Conservation (phyloP, 2,797 vertebrate species). For the Brotula barbata region DNA sequence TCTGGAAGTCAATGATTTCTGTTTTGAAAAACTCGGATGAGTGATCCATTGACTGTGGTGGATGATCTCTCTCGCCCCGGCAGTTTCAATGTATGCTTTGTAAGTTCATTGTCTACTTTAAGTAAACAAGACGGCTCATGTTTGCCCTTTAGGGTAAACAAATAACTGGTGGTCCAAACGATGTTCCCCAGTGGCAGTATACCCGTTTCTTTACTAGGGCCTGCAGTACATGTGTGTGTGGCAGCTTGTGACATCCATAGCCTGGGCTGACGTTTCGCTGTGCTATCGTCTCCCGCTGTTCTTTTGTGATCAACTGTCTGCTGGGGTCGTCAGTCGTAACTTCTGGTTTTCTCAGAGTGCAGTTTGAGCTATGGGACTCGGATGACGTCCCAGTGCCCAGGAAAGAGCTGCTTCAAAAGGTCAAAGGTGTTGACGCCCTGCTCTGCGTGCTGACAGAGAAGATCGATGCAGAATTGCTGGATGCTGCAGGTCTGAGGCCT, state of each 20-base stretch:
- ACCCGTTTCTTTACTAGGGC: slow-evolving; percentile 11
- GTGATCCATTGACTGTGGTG: not conserved
- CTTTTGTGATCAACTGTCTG: not conserved
- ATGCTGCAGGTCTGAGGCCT: slow-evolving; percentile 76
- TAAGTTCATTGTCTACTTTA: slow-evolving; percentile 62
- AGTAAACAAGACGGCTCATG: slow-evolving; percentile 48
- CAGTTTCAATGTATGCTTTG: slow-evolving; percentile 24
- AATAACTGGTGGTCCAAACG: slow-evolving; percentile 41
- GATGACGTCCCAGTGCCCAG: slow-evolving; percentile 76
- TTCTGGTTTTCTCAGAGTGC: slow-evolving; percentile 69
- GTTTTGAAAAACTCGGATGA: not conserved
- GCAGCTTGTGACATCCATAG: not conserved
- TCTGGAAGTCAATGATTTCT: not conserved
- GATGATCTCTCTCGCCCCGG: not conserved
- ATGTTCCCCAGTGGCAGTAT: slow-evolving; percentile 7
- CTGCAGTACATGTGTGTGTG: not conserved
- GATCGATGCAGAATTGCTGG: slow-evolving; percentile 77
- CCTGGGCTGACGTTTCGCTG: not conserved
- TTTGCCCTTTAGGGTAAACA: slow-evolving; percentile 36
- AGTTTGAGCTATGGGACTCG: slow-evolving; percentile 79
- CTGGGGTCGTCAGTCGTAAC: not conserved
- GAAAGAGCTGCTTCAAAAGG: slow-evolving; percentile 76
- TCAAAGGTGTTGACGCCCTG: slow-evolving; percentile 75
- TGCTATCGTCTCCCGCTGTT: too few relatives aligned
- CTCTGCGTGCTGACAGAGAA: slow-evolving; percentile 82